phyloP scores from a whole-genome alignment of 2,113 vertebrate genomes.

The Lonchura striata region DNA sequence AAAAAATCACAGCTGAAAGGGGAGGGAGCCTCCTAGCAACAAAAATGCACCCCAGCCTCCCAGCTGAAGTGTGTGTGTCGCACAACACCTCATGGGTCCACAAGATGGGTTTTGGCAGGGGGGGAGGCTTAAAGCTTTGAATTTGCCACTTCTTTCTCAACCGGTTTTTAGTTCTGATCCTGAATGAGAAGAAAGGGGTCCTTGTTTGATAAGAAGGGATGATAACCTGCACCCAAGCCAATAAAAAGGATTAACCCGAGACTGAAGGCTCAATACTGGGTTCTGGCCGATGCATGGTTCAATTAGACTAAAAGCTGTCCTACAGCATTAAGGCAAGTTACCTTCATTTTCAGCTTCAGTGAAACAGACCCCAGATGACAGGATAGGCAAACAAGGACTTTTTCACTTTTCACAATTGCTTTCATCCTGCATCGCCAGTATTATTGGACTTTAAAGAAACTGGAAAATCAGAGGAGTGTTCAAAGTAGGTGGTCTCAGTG shows the following conservation, averaged over 20 bases:
- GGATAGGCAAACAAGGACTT: conserved; percentile 56
- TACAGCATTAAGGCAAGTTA: conserved; percentile 43
- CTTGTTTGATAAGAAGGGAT: conserved; percentile 66
- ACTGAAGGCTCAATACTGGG: conserved; percentile 38
- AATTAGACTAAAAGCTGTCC: conserved; percentile 68
- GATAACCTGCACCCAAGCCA: conserved; percentile 44
- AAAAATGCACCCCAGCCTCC: background rate
- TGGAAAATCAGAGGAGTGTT: conserved; percentile 49
- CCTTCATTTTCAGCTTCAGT: conserved; percentile 50
- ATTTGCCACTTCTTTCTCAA: conserved; percentile 58
- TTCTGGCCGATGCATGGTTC: conserved; percentile 7
- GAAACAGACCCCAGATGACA: conserved; percentile 63
- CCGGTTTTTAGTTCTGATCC: conserved; percentile 47
- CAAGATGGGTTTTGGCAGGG: background rate
- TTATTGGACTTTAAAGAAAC: conserved; percentile 54
- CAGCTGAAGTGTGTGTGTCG: background rate
- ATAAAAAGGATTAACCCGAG: conserved; percentile 58
- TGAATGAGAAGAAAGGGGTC: conserved; percentile 35
- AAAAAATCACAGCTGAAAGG: conserved; percentile 32
- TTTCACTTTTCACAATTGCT: conserved; percentile 65
- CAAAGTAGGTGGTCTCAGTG: conserved; percentile 44
- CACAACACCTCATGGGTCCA: background rate
- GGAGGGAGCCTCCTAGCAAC: conserved; percentile 34
- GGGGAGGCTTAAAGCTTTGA: conserved; percentile 20
- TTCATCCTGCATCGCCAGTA: conserved; percentile 56